A percentile compares a stretch with the other conserved stretches of the same genome.
phyloP scores from a whole-genome alignment of 2,888 invertebrate genomes.

The Tachina grossa region DNA sequence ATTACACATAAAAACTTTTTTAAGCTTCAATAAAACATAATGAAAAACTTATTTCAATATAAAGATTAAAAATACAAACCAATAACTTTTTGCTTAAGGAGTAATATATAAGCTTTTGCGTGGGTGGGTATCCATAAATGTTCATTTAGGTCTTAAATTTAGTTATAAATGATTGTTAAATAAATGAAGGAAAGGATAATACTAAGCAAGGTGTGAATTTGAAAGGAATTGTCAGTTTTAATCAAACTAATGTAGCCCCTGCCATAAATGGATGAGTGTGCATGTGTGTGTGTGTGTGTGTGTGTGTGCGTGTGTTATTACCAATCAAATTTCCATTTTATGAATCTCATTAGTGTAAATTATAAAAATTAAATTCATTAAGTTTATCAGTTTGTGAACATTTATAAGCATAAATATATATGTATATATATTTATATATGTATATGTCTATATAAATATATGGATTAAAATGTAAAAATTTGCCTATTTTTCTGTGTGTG shows the following conservation, averaged over 20 bases:
- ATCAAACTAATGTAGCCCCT: constrained; percentile 25
- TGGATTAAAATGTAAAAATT: too few relatives aligned
- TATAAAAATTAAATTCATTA: constrained; percentile 32
- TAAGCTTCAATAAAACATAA: background rate
- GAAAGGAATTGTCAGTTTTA: constrained; percentile 42
- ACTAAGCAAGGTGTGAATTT: constrained; percentile 48
- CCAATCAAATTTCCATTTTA: constrained; percentile 39
- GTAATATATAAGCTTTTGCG: background rate
- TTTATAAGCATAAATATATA: constrained; percentile 2
- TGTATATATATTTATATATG: background rate
- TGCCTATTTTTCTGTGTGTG: background rate
- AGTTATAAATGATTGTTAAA: constrained; percentile 17
- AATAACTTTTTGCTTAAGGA: background rate
- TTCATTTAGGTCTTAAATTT: background rate
- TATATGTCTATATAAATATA: background rate
- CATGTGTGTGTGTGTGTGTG: background rate
- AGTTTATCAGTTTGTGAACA: background rate
- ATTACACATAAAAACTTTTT: constrained; percentile 3
- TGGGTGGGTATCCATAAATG: background rate
- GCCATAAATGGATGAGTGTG: background rate
- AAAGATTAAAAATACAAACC: background rate
- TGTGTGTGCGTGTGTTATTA: background rate
- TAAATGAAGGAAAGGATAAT: background rate
- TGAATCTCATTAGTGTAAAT: constrained; percentile 43
- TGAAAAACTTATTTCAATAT: background rate